Evolutionary conservation across 1,140 invertebrate species (phyloP).

Genomic region (Drosophila insularis): DNA sequence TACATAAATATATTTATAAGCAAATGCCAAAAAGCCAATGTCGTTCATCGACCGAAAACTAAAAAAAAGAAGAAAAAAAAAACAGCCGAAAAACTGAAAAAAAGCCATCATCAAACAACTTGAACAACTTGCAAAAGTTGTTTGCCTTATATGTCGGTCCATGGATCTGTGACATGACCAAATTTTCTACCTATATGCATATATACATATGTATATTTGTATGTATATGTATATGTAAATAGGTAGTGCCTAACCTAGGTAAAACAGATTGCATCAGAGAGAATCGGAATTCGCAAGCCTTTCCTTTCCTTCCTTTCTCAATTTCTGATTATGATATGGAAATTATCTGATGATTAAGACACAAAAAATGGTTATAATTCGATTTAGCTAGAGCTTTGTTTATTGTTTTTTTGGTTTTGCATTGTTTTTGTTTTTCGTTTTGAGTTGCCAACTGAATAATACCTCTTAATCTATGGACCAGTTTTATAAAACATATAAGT

Average conservation of each 20-base stretch:
- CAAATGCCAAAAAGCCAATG: constrained; percentile 39
- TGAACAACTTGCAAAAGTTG: constrained; percentile 5
- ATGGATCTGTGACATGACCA: background rate
- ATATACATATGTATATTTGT: background rate
- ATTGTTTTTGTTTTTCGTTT: constrained; percentile 4
- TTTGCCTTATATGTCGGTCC: constrained; percentile 1
- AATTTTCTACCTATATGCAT: background rate
- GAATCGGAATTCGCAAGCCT: no score
- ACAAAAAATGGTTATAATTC: constrained; percentile 5
- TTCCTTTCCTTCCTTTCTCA: no score
- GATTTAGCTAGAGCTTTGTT: constrained; percentile 17
- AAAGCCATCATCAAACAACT: background rate
- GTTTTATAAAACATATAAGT: constrained; percentile 55
- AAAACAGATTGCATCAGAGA: background rate
- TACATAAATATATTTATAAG: constrained; percentile 11
- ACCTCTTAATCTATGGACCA: constrained; percentile 79
- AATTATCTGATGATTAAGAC: no score
- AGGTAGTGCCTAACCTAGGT: background rate
- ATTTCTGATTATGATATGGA: no score
- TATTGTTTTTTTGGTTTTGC: background rate
- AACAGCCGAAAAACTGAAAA: background rate
- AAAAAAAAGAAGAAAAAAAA: background rate
- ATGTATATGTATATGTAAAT: no score
- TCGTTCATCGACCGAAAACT: constrained; percentile 7
- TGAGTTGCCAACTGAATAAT: constrained; percentile 62